Evolutionary conservation across 1,140 invertebrate genomes (phyloP), one percentile per base, ranked within the genome.

Genomic region (Thaumatotibia leucotreta): DNA sequence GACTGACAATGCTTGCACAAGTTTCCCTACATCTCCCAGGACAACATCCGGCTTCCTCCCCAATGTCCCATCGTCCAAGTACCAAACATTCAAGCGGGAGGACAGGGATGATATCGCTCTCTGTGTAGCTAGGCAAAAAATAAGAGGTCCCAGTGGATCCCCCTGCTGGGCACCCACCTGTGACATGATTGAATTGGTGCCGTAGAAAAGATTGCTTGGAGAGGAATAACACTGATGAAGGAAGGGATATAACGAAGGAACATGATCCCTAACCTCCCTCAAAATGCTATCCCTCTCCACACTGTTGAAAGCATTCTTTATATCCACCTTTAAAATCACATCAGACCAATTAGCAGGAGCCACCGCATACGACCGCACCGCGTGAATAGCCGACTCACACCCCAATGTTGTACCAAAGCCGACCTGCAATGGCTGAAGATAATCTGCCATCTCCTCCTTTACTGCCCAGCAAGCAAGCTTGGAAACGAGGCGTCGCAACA

Each of bases 261-360:
- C 22, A 4, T 63, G 14, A 10, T 63, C 33, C 6, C 24, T 20
- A 8, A 63, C 62, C 20, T 23, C 11, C 2, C 9, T 23, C 39
- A 63, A 39, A n/a, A 63, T 20, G n/a, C 2, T 20, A 27, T 29
- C 62, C 33, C 62, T 63, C 8, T 63, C 32, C 5, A 63, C 23
- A n/a, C 29, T 23, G 32, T 63, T 63, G 32, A 63, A 63, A 5
- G 62, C 62, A 22, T 63, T 63, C 35, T 24, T 10, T 2, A 63
- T 14, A 6, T 63, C 62, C 9, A 35, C 1, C 24, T 63, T 39
- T 11, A 23, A 14, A 17, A 24, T 11, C 17, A 35, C 20, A 9
- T 32, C 11, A 32, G 8, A 5, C 4, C 3, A 4, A 62, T 62
- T 54, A 22, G 5, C 4, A 20, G 22, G 54, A 27, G 17, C 62